Conservation (phyloP, 2,888 invertebrate species). For the Empis livida region DNA sequence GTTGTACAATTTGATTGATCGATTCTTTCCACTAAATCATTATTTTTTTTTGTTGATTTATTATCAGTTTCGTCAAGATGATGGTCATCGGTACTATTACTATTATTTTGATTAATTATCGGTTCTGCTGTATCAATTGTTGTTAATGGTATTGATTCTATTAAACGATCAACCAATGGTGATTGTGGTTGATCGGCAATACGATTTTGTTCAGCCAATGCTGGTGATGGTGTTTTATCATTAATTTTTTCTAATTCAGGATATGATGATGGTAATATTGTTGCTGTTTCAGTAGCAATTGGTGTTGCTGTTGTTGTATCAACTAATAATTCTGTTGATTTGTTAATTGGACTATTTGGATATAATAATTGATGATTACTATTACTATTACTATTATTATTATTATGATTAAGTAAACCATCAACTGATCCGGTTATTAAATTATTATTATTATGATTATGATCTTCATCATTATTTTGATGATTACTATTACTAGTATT, state of each 20-base stretch:
- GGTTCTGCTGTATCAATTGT: neutral
- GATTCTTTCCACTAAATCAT: neutral
- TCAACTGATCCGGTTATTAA: neutral
- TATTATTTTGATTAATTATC: neutral
- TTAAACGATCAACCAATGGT: neutral
- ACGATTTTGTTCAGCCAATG: slow-evolving; percentile 5
- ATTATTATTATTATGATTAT: slow-evolving; percentile 10
- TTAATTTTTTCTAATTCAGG: slow-evolving; percentile 16
- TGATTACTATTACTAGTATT: slow-evolving; percentile 1
- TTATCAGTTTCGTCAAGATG: neutral
- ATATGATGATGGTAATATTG: slow-evolving; percentile 12
- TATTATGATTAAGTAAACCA: neutral
- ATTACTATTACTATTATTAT: neutral
- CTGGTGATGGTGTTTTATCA: slow-evolving; percentile 19
- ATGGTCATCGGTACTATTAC: neutral
- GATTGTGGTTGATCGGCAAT: neutral
- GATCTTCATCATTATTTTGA: slow-evolving; percentile 8
- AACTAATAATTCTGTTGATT: neutral
- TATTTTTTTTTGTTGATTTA: neutral
- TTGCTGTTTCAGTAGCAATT: slow-evolving; percentile 6
- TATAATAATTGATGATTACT: neutral
- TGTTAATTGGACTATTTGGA: slow-evolving; percentile 5
- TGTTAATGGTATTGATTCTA: neutral
- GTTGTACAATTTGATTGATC: no score
- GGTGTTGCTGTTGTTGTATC: slow-evolving; percentile 7